These are phyloP conservation scores for Leguminivora glycinivorella DNA, from an alignment of 1,140 invertebrate genomes.

Conservation along the genomic window DNA sequence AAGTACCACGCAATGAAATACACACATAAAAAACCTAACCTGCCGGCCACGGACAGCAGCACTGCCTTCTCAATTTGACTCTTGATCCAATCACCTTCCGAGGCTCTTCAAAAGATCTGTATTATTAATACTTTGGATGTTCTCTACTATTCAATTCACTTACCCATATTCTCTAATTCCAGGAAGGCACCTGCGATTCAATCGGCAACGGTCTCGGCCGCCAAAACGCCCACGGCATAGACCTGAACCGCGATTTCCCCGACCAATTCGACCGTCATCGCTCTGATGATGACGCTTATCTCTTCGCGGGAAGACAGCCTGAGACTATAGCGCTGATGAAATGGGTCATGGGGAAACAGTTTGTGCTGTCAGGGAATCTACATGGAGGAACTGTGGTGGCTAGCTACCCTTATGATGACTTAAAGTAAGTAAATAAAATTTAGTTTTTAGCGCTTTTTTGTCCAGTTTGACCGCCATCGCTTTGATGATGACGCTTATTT, in stretches of 20 bases:
- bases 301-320: conserved; percentile 83
- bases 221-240: conserved; percentile 88
- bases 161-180: conserved; percentile 43
- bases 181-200: conserved; percentile 91
- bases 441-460: no score
- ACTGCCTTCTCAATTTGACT: no score
- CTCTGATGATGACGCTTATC: conserved; percentile 54
- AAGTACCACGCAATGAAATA: no score
- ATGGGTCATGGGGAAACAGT: conserved; percentile 91
- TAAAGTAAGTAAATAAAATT: conserved; percentile 78
- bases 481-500: conserved; percentile 34
- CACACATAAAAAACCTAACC: no score
- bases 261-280: conserved; percentile 85
- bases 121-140: neutral
- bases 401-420: conserved; percentile 93
- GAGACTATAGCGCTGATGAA: conserved; percentile 96
- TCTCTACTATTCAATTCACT: neutral
- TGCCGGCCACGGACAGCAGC: no score
- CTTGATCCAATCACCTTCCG: no score
- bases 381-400: conserved; percentile 95
- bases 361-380: conserved; percentile 94
- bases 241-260: conserved; percentile 94
- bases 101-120: no score
- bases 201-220: conserved; percentile 83
- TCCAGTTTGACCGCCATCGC: conserved; percentile 83